phyloP scores from a whole-genome alignment of 2,797 vertebrate genomes.

The Rhinophrynus dorsalis region DNA sequence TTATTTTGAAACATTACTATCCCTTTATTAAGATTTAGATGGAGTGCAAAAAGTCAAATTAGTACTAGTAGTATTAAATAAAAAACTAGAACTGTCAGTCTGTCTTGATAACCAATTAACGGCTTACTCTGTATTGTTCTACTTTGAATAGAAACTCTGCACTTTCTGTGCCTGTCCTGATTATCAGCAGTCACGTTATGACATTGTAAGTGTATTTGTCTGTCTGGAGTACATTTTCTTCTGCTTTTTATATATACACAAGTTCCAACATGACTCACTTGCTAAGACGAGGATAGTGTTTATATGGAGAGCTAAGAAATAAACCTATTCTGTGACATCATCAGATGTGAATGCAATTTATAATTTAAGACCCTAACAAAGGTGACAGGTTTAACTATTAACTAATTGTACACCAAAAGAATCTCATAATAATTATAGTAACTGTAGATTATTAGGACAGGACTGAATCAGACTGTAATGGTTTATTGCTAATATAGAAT shows the following conservation, averaged over 20 bases:
- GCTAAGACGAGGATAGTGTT: conserved; percentile 24
- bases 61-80: too few relatives aligned
- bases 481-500: background rate
- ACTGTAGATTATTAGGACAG: background rate
- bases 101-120: too few relatives aligned
- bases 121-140: too few relatives aligned
- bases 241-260: conserved; percentile 16
- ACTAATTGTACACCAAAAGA: background rate
- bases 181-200: too few relatives aligned
- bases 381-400: conserved; percentile 28
- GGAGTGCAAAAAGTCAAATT: too few relatives aligned
- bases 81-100: too few relatives aligned
- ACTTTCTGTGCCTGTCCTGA: too few relatives aligned
- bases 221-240: conserved; percentile 15
- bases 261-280: conserved; percentile 30
- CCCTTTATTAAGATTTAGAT: too few relatives aligned
- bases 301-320: conserved; percentile 27
- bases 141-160: too few relatives aligned
- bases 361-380: conserved; percentile 28
- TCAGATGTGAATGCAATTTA: conserved; percentile 30
- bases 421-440: background rate
- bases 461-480: background rate
- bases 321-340: conserved; percentile 20
- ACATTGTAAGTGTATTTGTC: background rate
- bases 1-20: too few relatives aligned